Percentiles rank a stretch among this genome's conserved stretches.
These are phyloP conservation scores for Chelmon rostratus DNA, from an alignment of 2,797 vertebrate genomes.

Conservation along the genomic window DNA sequence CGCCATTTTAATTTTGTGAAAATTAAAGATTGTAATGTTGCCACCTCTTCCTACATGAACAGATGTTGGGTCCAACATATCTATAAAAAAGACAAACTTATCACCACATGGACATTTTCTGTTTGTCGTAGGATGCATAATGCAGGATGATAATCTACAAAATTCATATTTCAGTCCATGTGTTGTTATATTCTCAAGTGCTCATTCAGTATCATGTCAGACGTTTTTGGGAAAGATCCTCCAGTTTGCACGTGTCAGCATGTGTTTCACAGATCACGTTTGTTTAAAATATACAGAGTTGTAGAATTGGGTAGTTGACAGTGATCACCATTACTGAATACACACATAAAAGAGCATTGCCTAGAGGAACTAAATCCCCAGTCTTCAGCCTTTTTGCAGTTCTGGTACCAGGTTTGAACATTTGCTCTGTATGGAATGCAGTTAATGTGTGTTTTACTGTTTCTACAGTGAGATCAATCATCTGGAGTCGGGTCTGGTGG, in stretches of 20 bases:
- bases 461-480: conserved; percentile 93
- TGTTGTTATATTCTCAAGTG: background rate
- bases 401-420: background rate
- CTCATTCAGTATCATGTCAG: background rate
- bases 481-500: conserved; percentile 93
- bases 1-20: background rate
- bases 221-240: background rate
- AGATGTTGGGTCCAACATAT: too few relatives aligned
- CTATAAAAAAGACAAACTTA: background rate
- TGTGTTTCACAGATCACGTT: background rate
- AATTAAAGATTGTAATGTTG: background rate
- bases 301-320: background rate
- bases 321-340: background rate
- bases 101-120: too few relatives aligned
- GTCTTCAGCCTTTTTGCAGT: background rate
- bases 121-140: background rate
- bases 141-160: background rate
- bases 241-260: background rate
- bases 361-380: background rate
- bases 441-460: conserved; percentile 36
- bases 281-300: background rate
- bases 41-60: too few relatives aligned
- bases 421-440: background rate
- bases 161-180: background rate
- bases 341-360: background rate